These are phyloP conservation scores for Sialia sialis DNA, from an alignment of 2,113 vertebrate genomes.

Conservation along the genomic window DNA sequence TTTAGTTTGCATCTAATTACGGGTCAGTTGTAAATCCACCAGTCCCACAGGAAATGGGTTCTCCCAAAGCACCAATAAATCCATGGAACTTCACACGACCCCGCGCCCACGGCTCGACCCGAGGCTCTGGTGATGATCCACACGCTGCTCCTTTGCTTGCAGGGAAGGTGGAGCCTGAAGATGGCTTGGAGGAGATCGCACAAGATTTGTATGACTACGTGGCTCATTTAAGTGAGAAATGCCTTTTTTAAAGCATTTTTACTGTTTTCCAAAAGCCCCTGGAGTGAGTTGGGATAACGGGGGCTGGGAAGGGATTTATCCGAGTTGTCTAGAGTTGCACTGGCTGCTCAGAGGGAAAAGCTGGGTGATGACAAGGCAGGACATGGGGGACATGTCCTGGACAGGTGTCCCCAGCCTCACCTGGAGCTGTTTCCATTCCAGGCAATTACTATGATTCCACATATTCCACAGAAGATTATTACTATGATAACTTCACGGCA, in stretches of 20 bases:
- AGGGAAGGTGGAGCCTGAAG: not conserved
- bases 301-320: not conserved
- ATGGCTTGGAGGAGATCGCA: not conserved
- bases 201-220: not conserved
- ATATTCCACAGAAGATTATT: not conserved
- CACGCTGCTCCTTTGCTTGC: not conserved
- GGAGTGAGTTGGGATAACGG: fast-evolving
- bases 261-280: fast-evolving
- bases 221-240: not conserved
- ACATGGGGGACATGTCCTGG: not conserved
- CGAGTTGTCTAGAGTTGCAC: fast-evolving
- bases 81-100: fast-evolving
- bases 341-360: not conserved
- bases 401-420: not conserved
- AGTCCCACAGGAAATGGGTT: not conserved
- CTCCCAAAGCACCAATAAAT: not conserved
- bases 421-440: not conserved
- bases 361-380: fast-evolving
- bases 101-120: fast-evolving
- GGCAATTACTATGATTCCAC: not conserved
- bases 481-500: not conserved
- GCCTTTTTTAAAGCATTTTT: not conserved
- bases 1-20: fast-evolving
- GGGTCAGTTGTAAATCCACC: fast-evolving
- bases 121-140: fast-evolving